Evolutionary conservation across 2,888 invertebrate genomes (phyloP).

Genomic region (Melanchra persicariae): DNA sequence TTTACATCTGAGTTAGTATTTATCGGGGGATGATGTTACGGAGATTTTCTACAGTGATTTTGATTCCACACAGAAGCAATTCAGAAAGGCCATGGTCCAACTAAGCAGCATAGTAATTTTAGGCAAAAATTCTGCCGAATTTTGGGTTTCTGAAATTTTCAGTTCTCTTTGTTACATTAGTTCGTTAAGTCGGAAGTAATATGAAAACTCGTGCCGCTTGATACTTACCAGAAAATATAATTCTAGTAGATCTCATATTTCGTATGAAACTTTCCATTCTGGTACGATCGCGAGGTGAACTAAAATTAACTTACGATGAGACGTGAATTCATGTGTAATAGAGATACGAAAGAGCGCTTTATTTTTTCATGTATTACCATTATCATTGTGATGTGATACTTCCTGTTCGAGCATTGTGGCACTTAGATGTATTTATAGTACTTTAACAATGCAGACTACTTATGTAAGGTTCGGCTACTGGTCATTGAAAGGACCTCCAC

Average conservation of each 20-base stretch:
- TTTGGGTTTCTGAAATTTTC: constrained; percentile 22
- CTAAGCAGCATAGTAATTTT: too few species aligned
- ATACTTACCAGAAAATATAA: constrained; percentile 56
- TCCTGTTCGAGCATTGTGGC: constrained; percentile 51
- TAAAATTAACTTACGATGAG: constrained; percentile 81
- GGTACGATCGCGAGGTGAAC: constrained; percentile 78
- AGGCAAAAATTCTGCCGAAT: not conserved
- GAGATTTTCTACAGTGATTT: not conserved
- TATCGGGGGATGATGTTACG: not conserved
- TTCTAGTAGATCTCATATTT: constrained; percentile 65
- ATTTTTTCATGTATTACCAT: constrained; percentile 58
- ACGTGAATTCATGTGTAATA: constrained; percentile 76
- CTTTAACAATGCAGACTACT: constrained; percentile 43
- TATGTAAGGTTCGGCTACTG: constrained; percentile 36
- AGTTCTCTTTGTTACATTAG: constrained; percentile 1
- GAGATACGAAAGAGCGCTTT: constrained; percentile 68
- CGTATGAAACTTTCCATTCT: constrained; percentile 79
- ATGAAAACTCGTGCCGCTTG: constrained; percentile 38
- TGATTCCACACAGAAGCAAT: too few species aligned
- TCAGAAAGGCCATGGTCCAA: too few species aligned
- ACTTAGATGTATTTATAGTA: constrained; percentile 48
- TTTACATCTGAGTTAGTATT: not conserved
- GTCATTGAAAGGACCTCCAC: constrained; percentile 3
- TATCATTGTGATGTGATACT: constrained; percentile 55
- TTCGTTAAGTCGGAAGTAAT: constrained; percentile 32